phyloP scores from a whole-genome alignment of 1,140 invertebrate species.

The Drosophila jambulina region DNA sequence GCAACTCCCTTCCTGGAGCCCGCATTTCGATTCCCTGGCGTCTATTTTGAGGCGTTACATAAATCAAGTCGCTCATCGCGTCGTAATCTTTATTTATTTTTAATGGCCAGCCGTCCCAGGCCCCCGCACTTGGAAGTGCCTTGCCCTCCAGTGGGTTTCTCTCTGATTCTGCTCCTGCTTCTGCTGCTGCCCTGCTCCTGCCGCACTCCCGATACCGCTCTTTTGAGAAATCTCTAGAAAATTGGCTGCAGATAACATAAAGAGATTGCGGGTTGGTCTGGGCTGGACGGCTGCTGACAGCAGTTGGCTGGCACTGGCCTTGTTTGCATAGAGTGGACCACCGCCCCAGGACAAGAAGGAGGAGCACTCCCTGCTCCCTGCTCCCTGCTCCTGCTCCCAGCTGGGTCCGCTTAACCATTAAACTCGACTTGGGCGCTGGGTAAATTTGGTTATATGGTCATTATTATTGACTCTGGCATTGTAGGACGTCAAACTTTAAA shows the following conservation, averaged over 20 bases:
- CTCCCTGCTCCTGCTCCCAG: background rate
- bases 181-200: background rate
- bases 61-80: conserved; percentile 74
- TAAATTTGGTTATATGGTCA: conserved; percentile 81
- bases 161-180: background rate
- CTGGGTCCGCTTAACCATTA: conserved; percentile 15
- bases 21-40: conserved; percentile 61
- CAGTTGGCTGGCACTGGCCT: conserved; percentile 53
- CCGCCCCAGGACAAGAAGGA: background rate
- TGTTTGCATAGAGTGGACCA: conserved; percentile 48
- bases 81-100: conserved; percentile 83
- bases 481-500: conserved; percentile 70
- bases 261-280: conserved; percentile 51
- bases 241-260: conserved; percentile 75
- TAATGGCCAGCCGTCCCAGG: conserved; percentile 61
- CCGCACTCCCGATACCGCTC: background rate
- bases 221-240: conserved; percentile 59
- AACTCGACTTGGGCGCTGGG: conserved; percentile 56
- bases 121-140: conserved; percentile 18
- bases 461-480: conserved; percentile 79
- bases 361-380: background rate
- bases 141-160: conserved; percentile 9
- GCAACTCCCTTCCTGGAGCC: background rate
- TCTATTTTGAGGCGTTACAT: conserved; percentile 74
- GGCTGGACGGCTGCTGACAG: conserved; percentile 54